Evolutionary conservation across 2,113 vertebrate species (phyloP), one percentile per base, ranked within the genome.

Genomic region (Danionella cerebrum): DNA sequence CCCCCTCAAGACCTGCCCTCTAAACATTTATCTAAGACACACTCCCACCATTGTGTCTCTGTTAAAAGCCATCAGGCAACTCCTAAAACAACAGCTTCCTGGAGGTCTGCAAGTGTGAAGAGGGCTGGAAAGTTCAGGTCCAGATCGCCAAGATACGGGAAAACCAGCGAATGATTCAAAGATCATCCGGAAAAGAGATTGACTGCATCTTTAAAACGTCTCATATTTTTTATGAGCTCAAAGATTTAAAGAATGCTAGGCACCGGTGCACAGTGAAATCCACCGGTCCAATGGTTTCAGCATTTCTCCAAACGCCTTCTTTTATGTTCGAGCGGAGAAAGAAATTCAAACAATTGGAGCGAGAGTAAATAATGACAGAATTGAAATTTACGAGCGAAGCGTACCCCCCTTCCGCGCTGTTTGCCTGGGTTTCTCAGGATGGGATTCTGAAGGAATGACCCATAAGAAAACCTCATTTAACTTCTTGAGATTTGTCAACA

Each of bases 11-110:
- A 11, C 47, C 29, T 63, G 50, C 50, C 55, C 21, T 41, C 16
- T 39, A 69, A 72, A 67, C 69, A 69, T 60, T 72, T 65, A 64
- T 45, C 42, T 19, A n/a, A 59, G 63, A 63, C 67, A 33, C 52
- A 29, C 67, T 16, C 63, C 62, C 64, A 66, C 76, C 63, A 82
- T 84, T 80, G 84, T 84, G 59, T 74, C 65, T 68, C 51, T 69
- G 76, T 74, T 69, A 70, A 71, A 75, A 51, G 66, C 9, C 69
- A 73, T 70, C 36, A 63, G 35, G 64, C 65, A 79, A 69, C 79
- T 79, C 35, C 68, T 78, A 79, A 83, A 83, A 83, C 68, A 75
- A 51, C 67, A 14, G 72, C 39, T 69, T 73, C 65, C 73, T 21
- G 55, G 25, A 29, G 51, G 54, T 65, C 45, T 62, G 65, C 24